These are phyloP conservation scores for Myotis myotis DNA, from an alignment of 2,797 vertebrate species.

Conservation along the genomic window DNA sequence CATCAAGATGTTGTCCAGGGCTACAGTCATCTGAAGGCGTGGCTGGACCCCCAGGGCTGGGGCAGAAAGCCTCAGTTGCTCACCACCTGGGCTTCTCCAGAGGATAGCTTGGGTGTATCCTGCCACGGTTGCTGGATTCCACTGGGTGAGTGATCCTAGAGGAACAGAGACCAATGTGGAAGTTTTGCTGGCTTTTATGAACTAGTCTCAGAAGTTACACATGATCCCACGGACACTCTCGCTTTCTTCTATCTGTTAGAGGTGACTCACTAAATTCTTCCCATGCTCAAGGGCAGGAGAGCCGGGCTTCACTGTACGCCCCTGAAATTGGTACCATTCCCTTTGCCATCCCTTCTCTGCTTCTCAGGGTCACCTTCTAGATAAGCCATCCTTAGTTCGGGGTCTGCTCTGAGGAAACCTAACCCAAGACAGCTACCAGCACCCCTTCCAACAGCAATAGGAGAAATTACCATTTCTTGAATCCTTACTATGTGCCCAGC, in stretches of 20 bases:
- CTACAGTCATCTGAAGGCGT: not conserved
- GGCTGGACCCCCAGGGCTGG: not conserved
- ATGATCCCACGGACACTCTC: fast-evolving
- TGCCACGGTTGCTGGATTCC: not conserved
- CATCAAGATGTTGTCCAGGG: not conserved
- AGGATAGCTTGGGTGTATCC: not conserved
- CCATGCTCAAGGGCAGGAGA: not conserved
- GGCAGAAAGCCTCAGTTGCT: not conserved
- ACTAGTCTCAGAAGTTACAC: not conserved
- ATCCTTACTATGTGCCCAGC: not conserved
- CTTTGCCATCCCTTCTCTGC: not conserved
- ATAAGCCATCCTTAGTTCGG: not conserved
- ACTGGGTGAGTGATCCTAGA: not conserved
- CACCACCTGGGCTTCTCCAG: fast-evolving
- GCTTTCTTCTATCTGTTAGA: not conserved
- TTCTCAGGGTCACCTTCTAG: not conserved
- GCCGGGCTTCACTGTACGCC: not conserved
- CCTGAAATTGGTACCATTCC: not conserved
- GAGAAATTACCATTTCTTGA: not conserved
- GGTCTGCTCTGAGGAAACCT: not conserved
- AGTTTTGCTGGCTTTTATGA: not conserved
- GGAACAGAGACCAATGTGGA: not conserved
- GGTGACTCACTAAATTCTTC: not conserved
- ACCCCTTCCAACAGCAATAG: too few species aligned
- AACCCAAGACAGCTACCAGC: not conserved